Conservation (phyloP, 2,888 invertebrate species). For the Leptinotarsa tumamoca region DNA sequence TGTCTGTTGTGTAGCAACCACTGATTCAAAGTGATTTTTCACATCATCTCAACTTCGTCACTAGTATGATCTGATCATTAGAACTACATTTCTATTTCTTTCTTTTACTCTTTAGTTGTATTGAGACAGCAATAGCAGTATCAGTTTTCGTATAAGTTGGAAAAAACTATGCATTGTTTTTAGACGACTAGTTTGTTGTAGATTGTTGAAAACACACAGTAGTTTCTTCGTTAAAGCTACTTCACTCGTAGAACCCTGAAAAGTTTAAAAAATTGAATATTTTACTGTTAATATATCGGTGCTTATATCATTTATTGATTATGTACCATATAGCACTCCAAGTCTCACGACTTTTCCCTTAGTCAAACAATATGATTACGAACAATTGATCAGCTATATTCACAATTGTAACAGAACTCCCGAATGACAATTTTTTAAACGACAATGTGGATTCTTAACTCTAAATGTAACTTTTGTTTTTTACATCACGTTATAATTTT, state of each 20-base stretch:
- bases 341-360: not conserved
- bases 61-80: not conserved
- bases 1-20: not conserved
- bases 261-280: constrained; percentile 39
- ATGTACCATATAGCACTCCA: not conserved
- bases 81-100: not conserved
- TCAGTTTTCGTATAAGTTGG: constrained; percentile 32
- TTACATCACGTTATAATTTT: constrained; percentile 36
- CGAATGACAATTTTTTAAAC: constrained; percentile 34
- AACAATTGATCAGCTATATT: not conserved
- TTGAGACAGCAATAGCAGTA: constrained; percentile 50
- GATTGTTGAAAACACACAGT: constrained; percentile 55
- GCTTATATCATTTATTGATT: not conserved
- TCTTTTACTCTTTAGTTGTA: constrained; percentile 5
- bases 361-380: not conserved
- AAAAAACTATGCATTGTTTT: constrained; percentile 43
- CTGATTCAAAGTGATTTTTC: not conserved
- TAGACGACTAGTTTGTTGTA: constrained; percentile 51
- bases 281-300: not conserved
- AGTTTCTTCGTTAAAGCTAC: constrained; percentile 48
- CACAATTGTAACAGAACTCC: not conserved
- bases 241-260: constrained; percentile 45
- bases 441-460: constrained; percentile 23
- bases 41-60: not conserved
- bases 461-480: constrained; percentile 33